Evolutionary conservation across 2,797 vertebrate species (phyloP), one percentile per base, ranked within the genome.

Genomic region (Notolepis coatsorum): DNA sequence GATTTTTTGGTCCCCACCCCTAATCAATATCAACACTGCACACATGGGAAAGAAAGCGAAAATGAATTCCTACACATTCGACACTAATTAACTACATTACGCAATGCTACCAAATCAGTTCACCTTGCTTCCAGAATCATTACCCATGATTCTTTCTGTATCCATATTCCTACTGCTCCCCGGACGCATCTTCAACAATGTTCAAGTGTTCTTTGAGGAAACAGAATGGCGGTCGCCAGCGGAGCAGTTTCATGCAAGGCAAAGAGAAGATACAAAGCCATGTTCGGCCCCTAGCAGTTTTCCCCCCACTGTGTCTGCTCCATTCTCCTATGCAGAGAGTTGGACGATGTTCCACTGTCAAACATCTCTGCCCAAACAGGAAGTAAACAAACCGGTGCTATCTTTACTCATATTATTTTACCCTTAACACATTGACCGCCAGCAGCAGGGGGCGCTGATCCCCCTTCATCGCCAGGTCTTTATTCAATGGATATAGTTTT

Each of bases 91-190:
- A 79, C 65, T 67, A 65, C 24, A 68, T 56, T 18, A 68, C 70
- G 50, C 70, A 48, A 46, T 41, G 60, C 65, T 21, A 38, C 59
- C n/a, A 65, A 65, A 13, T 12, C 8, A 2, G 77, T 77, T 68
- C 61, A 66, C 60, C 68, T 73, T 54, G 62, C 70, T 71, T 54
- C 68, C 61, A 54, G 78, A 62, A 47, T 71, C 79, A 73, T 80
- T 77, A 80, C 68, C 42, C 57, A 70, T 3, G 3, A 65, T 54
- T 72, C 65, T 39, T 66, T 77, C 57, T 62, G 59, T 69, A 71
- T 68, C 54, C 12, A 12, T 21, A 63, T 69, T 55, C 65, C n/a
- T 58, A 73, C 33, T n/a, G 72, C 65, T 69, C 71, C 56, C 68
- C 51, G 45, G 77, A 68, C 51, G 55, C 48, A 65, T 77, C 69